These are phyloP conservation scores for Platycheirus rosarum DNA, from an alignment of 2,888 invertebrate genomes.

Conservation along the genomic window DNA sequence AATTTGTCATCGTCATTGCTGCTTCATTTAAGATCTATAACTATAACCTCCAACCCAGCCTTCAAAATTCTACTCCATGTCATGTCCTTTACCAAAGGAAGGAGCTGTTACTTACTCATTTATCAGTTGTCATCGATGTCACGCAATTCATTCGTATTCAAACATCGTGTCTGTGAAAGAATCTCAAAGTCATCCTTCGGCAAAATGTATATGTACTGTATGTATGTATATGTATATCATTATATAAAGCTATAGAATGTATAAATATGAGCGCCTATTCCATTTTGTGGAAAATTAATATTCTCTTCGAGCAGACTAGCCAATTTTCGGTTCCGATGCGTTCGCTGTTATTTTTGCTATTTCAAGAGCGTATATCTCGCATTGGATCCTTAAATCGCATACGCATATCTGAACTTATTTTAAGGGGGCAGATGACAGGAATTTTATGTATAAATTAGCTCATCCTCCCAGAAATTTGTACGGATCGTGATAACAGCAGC, in stretches of 20 bases:
- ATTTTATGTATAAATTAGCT: too few relatives aligned
- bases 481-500: too few relatives aligned
- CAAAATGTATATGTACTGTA: too few relatives aligned
- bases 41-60: background rate
- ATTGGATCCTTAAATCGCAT: slow-evolving; percentile 38
- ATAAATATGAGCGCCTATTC: background rate
- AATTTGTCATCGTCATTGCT: slow-evolving; percentile 23
- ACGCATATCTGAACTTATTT: too few relatives aligned
- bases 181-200: slow-evolving; percentile 33
- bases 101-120: slow-evolving; percentile 18
- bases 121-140: slow-evolving; percentile 59
- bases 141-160: slow-evolving; percentile 60
- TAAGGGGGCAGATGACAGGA: too few relatives aligned
- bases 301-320: slow-evolving; percentile 15
- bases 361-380: slow-evolving; percentile 5
- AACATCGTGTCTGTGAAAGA: slow-evolving; percentile 22
- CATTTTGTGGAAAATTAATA: slow-evolving; percentile 38
- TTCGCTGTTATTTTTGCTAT: slow-evolving; percentile 11
- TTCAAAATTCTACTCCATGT: background rate
- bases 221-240: too few relatives aligned
- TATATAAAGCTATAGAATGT: background rate
- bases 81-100: background rate
- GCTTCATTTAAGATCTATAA: slow-evolving; percentile 27
- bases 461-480: too few relatives aligned
- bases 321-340: slow-evolving; percentile 20